Percentiles rank a stretch among this genome's conserved stretches.
Evolutionary conservation across 2,888 invertebrate species (phyloP).

Genomic region (Cancer borealis): DNA sequence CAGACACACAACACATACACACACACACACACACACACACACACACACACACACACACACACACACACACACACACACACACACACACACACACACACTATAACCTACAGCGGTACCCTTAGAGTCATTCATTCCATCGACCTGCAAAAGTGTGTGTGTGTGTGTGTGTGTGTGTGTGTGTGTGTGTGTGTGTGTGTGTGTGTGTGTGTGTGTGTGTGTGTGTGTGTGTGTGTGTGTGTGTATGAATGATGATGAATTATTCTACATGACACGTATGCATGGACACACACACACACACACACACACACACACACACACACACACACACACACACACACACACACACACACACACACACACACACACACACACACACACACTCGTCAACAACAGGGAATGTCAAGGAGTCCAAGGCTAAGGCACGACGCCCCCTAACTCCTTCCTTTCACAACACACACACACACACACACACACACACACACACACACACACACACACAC

Average conservation of each 20-base stretch:
- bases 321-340: slow-evolving; percentile 53
- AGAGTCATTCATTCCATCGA: too few relatives aligned
- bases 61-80: not conserved
- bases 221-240: not conserved
- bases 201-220: too few relatives aligned
- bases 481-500: slow-evolving; percentile 36
- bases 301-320: not conserved
- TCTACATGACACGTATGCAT: not conserved
- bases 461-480: not conserved
- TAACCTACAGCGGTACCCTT: too few relatives aligned
- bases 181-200: too few relatives aligned
- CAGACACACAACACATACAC: not conserved
- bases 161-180: too few relatives aligned
- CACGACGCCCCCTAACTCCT: not conserved
- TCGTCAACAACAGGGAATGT: not conserved
- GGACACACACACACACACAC: not conserved
- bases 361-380: not conserved
- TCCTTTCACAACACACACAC: too few relatives aligned
- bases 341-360: slow-evolving; percentile 44
- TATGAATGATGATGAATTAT: not conserved
- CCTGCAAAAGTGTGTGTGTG: too few relatives aligned
- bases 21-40: not conserved
- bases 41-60: slow-evolving; percentile 28
- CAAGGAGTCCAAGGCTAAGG: too few relatives aligned
- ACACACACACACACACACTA: not conserved